These are phyloP conservation scores for Ephestia elutella DNA, from an alignment of 1,140 invertebrate species.

Conservation along the genomic window DNA sequence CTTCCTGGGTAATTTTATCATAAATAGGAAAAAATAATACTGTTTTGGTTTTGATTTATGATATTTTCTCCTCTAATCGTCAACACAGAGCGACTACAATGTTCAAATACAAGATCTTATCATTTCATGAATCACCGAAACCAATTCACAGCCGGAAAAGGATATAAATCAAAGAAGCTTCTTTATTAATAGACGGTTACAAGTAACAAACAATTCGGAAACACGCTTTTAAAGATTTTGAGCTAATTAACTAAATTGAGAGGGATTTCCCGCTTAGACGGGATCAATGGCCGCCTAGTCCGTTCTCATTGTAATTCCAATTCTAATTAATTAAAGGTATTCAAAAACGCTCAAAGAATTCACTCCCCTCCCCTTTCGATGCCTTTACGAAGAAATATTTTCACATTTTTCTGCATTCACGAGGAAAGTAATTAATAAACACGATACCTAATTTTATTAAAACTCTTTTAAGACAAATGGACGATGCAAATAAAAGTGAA, in stretches of 20 bases:
- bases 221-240: not conserved
- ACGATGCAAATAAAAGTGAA: not conserved
- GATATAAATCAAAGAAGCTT: too few relatives aligned
- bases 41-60: too few relatives aligned
- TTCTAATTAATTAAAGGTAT: slow-evolving; percentile 5
- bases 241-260: not conserved
- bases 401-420: not conserved
- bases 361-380: not conserved
- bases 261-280: too few relatives aligned
- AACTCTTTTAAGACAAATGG: not conserved
- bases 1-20: too few relatives aligned
- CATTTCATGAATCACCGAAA: too few relatives aligned
- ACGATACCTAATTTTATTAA: not conserved
- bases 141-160: too few relatives aligned
- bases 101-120: too few relatives aligned
- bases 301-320: not conserved
- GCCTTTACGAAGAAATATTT: not conserved
- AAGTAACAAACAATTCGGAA: not conserved
- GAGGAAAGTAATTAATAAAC: not conserved
- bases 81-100: too few relatives aligned
- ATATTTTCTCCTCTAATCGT: too few relatives aligned
- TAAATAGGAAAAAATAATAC: too few relatives aligned
- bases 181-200: not conserved
- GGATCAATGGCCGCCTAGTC: not conserved
- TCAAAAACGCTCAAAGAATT: not conserved